These are phyloP conservation scores for Scleropages formosus DNA, from an alignment of 2,797 vertebrate genomes.

Conservation along the genomic window DNA sequence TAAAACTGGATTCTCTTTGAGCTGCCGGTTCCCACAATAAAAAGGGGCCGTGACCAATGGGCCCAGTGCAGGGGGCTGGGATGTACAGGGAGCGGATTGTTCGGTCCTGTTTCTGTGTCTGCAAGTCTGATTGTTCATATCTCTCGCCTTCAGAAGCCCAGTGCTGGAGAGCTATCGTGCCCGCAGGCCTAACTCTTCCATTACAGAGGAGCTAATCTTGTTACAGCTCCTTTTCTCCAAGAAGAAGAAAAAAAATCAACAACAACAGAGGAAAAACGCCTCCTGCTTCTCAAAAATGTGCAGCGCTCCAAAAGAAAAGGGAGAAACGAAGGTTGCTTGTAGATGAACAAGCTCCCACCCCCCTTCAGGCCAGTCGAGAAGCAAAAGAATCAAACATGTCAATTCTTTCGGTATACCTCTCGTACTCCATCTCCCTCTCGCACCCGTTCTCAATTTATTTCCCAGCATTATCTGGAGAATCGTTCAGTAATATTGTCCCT, in stretches of 20 bases:
- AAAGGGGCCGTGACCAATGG: slow-evolving; percentile 52
- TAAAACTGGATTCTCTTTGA: slow-evolving; percentile 53
- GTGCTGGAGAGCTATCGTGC: slow-evolving; percentile 34
- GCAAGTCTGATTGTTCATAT: slow-evolving; percentile 36
- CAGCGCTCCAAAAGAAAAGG: slow-evolving; percentile 28
- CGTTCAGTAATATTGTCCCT: background rate
- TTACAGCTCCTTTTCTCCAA: slow-evolving; percentile 49
- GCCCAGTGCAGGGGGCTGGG: slow-evolving; percentile 29
- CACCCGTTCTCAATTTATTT: background rate
- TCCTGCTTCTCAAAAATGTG: slow-evolving; percentile 25
- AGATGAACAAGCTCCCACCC: slow-evolving; percentile 5
- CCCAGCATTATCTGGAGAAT: background rate
- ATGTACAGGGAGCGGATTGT: slow-evolving; percentile 54
- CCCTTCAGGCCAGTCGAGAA: background rate
- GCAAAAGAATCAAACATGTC: background rate
- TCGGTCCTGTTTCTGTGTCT: slow-evolving; percentile 28
- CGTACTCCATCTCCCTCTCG: background rate
- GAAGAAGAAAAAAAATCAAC: slow-evolving; percentile 30
- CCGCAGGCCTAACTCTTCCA: slow-evolving; percentile 53
- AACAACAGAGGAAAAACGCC: slow-evolving; percentile 16
- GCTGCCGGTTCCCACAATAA: slow-evolving; percentile 39
- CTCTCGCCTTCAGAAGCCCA: slow-evolving; percentile 34
- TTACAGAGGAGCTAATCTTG: slow-evolving; percentile 57
- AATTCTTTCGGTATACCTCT: background rate
- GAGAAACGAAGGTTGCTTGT: slow-evolving; percentile 25